Evolutionary conservation across 2,888 invertebrate genomes (phyloP).

Genomic region (Oscheius myriophilus): DNA sequence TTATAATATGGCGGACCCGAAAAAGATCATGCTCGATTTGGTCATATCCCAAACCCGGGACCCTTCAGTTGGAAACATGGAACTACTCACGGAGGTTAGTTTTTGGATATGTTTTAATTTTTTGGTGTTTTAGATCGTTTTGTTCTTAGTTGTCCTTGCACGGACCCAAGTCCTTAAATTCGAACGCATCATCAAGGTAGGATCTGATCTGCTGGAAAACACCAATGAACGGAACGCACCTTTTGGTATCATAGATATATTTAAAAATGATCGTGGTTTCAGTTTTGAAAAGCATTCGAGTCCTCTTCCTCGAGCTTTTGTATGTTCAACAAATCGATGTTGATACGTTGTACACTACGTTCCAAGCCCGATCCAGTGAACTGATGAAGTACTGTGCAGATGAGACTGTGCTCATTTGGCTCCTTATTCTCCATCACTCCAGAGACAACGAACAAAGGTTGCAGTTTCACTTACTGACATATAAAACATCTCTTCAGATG

Average conservation of each 20-base stretch:
- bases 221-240: constrained; percentile 13
- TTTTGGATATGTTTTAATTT: neutral
- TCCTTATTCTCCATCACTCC: constrained; percentile 20
- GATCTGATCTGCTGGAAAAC: constrained; percentile 22
- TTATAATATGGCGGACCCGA: constrained; percentile 44
- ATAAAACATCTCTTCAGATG: neutral
- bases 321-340: constrained; percentile 26
- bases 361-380: neutral
- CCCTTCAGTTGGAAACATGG: constrained; percentile 15
- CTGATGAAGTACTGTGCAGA: constrained; percentile 18
- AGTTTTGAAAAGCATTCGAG: constrained; percentile 14
- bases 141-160: constrained; percentile 25
- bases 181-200: constrained; percentile 18
- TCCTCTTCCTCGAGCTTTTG: constrained; percentile 21
- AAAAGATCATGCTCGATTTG: constrained; percentile 35
- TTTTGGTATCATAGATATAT: too few relatives aligned
- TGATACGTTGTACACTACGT: constrained; percentile 4
- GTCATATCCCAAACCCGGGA: constrained; percentile 32
- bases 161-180: constrained; percentile 19
- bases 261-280: neutral
- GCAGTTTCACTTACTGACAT: neutral
- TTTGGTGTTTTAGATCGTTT: constrained; percentile 5
- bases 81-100: constrained; percentile 19
- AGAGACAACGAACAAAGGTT: constrained; percentile 23
- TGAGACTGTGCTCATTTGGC: constrained; percentile 20